Percentiles rank a stretch among this genome's conserved stretches.
Evolutionary conservation across 2,113 vertebrate genomes (phyloP).

Genomic region (Cricetomys ansorgei): DNA sequence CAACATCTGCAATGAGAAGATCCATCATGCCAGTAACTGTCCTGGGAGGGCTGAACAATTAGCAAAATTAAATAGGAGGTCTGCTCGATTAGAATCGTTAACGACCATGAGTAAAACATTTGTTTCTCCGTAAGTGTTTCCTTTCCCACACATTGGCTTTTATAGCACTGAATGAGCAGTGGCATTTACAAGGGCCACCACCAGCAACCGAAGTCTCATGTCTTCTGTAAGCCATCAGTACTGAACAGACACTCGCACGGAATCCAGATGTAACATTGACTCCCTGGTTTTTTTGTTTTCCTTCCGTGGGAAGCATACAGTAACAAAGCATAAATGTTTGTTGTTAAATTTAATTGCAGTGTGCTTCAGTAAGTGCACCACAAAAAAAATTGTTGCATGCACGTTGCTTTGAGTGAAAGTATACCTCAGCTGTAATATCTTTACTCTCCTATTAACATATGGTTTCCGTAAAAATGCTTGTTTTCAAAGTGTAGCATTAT

Average conservation of each 20-base stretch:
- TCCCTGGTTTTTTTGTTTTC: neutral
- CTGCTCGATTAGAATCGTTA: slow-evolving; percentile 60
- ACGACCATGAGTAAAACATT: slow-evolving; percentile 33
- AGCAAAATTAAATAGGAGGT: slow-evolving; percentile 62
- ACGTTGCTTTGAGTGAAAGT: slow-evolving; percentile 37
- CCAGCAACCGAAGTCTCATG: slow-evolving; percentile 2
- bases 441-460: slow-evolving; percentile 53
- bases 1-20: slow-evolving; percentile 26
- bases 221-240: slow-evolving; percentile 1
- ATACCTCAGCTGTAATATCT: slow-evolving; percentile 1
- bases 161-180: neutral
- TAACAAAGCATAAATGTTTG: slow-evolving; percentile 41
- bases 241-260: slow-evolving; percentile 49
- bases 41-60: slow-evolving; percentile 63
- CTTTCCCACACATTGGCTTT: slow-evolving; percentile 39
- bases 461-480: slow-evolving; percentile 62
- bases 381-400: neutral
- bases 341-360: slow-evolving; percentile 17
- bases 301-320: neutral
- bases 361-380: slow-evolving; percentile 29
- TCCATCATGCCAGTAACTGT: slow-evolving; percentile 58
- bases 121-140: slow-evolving; percentile 28
- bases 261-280: neutral
- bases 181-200: neutral
- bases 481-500: slow-evolving; percentile 48